Evolutionary conservation across 2,113 vertebrate species (phyloP).

Genomic region (Tauraco erythrolophus): DNA sequence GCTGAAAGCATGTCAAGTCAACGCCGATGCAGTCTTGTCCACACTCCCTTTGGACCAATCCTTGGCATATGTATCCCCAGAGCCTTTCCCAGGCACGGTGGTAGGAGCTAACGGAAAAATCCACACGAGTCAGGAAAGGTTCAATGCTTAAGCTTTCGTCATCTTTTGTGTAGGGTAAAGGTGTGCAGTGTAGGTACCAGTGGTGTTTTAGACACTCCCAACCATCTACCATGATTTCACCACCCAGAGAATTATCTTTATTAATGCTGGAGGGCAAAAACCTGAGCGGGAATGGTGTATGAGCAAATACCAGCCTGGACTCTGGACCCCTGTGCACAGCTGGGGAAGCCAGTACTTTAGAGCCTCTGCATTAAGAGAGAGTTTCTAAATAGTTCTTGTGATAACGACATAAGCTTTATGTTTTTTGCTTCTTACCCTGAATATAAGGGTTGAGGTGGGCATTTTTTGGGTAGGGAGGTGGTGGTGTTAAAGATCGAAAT

Average conservation of each 20-base stretch:
- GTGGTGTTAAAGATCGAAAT: neutral
- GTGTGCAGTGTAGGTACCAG: neutral
- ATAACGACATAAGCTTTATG: neutral
- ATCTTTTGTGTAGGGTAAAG: neutral
- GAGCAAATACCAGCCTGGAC: neutral
- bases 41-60: neutral
- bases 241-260: neutral
- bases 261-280: neutral
- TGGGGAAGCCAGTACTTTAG: neutral
- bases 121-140: neutral
- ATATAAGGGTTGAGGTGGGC: neutral
- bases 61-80: neutral
- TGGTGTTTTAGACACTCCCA: neutral
- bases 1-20: neutral
- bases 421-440: neutral
- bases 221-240: neutral
- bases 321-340: neutral
- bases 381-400: neutral
- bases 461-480: accelerated
- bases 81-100: neutral
- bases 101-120: neutral
- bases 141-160: neutral
- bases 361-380: neutral
- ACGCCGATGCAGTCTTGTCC: neutral
- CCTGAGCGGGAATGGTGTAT: neutral